Base-by-base conservation (phyloP, 2,797 vertebrate genomes). In the Enteromius argenteus region DNA sequence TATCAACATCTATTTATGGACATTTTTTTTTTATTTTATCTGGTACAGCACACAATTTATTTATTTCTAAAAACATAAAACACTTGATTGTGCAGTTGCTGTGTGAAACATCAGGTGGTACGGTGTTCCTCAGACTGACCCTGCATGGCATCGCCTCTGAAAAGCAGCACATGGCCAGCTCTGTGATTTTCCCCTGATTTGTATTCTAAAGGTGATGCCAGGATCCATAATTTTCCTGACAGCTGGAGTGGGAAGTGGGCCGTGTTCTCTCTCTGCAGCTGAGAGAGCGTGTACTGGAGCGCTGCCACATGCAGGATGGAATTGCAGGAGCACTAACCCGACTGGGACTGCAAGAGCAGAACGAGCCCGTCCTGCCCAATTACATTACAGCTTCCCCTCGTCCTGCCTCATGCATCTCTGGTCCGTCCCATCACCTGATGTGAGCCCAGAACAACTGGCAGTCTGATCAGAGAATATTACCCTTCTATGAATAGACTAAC, bases 211-310 rank as follows among this genome's bases (percentile, higher is more conserved):
- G 30, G 27, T 72, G 44, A 32, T 44, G 68, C 56, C 58, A 58
- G 68, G 68, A 83, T 64, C 44, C 56, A 19, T 71, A 19, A 73
- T 73, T 68, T 46, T 80, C 39, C 76, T 42, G 81, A 80, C 80
- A 68, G 80, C 68, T 66, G 30, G 76, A 35, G 68, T 67, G 67
- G 64, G 62, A 58, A 37, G 64, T 39, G n/a, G 27, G 77, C 32
- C n/a, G 56, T 11, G 58, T 71, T 68, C 60, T 42, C 35, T 75
- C 56, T 23, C 27, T 0, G 76, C 30, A 73, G 77, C 69, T 10
- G 53, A 21, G 42, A 49, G 19, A 46, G 53, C 8, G 39, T 72
- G 68, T 67, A 77, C 78, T 71, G 56, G 58, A 67, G 73, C 23
- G 6, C 68, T 73, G 60, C 68, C 30, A 75, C 35, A n/a, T 68